Percentiles rank a stretch among this genome's conserved stretches.
These are phyloP conservation scores for Avahi laniger DNA, from an alignment of 2,797 vertebrate genomes.

Conservation along the genomic window DNA sequence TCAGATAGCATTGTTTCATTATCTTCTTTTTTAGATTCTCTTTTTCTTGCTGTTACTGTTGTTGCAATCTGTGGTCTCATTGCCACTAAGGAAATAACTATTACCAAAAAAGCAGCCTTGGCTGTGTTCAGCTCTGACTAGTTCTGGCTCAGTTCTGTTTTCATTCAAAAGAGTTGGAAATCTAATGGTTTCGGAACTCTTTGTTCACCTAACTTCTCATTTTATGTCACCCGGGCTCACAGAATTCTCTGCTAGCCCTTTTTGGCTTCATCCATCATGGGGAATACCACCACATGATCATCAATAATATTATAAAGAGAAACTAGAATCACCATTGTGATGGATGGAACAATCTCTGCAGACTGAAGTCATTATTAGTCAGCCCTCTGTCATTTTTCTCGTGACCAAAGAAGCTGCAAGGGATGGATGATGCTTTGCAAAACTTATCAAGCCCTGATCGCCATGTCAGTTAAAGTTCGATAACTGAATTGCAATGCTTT, in stretches of 20 bases:
- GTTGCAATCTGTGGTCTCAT: neutral
- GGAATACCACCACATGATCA: constrained; percentile 61
- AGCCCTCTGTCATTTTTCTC: constrained; percentile 59
- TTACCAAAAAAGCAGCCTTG: neutral
- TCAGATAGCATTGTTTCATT: neutral
- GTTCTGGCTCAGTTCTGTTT: constrained; percentile 9
- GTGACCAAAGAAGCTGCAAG: constrained; percentile 47
- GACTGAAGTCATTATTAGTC: constrained; percentile 66
- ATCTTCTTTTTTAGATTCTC: neutral
- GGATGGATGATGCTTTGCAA: neutral
- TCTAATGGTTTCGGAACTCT: neutral
- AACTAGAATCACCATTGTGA: constrained; percentile 61
- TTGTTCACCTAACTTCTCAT: neutral
- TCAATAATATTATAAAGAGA: constrained; percentile 72
- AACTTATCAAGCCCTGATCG: neutral
- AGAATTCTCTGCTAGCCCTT: neutral
- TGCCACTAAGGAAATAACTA: neutral
- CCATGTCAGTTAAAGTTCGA: constrained; percentile 60
- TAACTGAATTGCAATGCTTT: constrained; percentile 5
- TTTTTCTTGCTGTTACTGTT: neutral
- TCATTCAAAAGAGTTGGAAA: neutral
- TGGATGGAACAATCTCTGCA: constrained; percentile 58
- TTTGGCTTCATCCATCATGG: constrained; percentile 58
- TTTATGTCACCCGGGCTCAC: constrained; percentile 11
- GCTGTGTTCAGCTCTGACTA: neutral